Evolutionary conservation across 2,888 invertebrate genomes (phyloP), one percentile per base, ranked within the genome.

Genomic region (Euzophera pinguis): DNA sequence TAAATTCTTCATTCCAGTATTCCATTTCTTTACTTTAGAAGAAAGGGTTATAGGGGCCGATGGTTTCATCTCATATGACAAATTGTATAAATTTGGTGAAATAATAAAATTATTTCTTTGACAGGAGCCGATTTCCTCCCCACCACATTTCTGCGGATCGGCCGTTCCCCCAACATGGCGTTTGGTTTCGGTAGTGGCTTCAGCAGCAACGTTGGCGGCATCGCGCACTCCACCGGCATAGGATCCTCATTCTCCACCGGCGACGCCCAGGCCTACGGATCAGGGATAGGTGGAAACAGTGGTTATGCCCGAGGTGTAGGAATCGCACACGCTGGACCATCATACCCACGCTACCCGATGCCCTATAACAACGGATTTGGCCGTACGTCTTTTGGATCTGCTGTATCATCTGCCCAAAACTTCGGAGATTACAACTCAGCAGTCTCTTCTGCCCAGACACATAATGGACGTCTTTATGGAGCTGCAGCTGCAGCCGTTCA

Each of bases 111-210:
- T 47, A 13, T 52, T 43, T 54, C 34, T 29, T 53, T 52, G 50
- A 37, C 63, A 69, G 69, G 59, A 41, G 54, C 56, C 14, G 58
- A 52, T 53, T 54, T 67, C 41, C 17, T 68, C 34, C 73, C 81
- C 5, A 72, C 69, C 1, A 59, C 71, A 41, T 58, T 72, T 14
- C 56, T 69, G 50, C 77, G 84, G n/a, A 71, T 71, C 7, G 78
- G 69, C 1, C 81, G 83, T 27, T 69, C 80, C 0, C 89, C 89
- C 1, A 78, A 71, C 57, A 59, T 88, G 35, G 80, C 87, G 0
- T 88, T 81, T 58, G 86, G 84, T 1, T 84, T 78, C 50, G 89
- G 89, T 45, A 83, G 80, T 52, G 89, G 87, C 6, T 83, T 87
- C 62, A 79, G 80, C 65, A 84, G 79, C 68, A 82, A 85, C 67